Evolutionary conservation across 2,797 vertebrate species (phyloP).

Genomic region (Cryptoblepharus egeriae): DNA sequence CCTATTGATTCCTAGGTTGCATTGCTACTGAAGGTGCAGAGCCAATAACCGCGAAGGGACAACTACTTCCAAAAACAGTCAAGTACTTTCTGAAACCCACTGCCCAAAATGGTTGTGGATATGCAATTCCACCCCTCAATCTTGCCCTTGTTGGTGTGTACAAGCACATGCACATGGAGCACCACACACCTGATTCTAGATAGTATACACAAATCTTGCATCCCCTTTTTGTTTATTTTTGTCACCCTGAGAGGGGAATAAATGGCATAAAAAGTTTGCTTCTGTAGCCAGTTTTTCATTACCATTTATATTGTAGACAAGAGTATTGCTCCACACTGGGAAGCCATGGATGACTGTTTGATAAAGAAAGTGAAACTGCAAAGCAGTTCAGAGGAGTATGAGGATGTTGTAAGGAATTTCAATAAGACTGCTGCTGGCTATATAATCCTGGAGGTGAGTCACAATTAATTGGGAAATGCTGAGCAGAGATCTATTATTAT

Average conservation of each 20-base stretch:
- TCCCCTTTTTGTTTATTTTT: too few species aligned
- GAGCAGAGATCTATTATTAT: not conserved
- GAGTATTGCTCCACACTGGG: constrained; percentile 12
- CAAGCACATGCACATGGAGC: too few species aligned
- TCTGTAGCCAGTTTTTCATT: not conserved
- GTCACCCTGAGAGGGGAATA: too few species aligned
- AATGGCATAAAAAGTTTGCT: too few species aligned
- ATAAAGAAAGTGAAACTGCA: constrained; percentile 19
- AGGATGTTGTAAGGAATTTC: constrained; percentile 11
- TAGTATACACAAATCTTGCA: too few species aligned
- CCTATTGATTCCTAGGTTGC: too few species aligned
- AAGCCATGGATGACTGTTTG: not conserved
- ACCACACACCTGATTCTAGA: too few species aligned
- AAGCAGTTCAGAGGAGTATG: not conserved
- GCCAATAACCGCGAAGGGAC: not conserved
- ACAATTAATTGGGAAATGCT: not conserved
- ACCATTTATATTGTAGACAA: not conserved
- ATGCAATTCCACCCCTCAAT: too few species aligned
- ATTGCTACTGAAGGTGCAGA: not conserved
- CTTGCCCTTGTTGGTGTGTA: too few species aligned
- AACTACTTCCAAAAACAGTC: too few species aligned
- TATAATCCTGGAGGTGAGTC: constrained; percentile 7
- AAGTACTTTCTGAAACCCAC: too few species aligned
- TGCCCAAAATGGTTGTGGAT: too few species aligned
- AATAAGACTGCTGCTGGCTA: not conserved